Conservation (phyloP, 2,797 vertebrate genomes). For the Sebastes alutus region DNA sequence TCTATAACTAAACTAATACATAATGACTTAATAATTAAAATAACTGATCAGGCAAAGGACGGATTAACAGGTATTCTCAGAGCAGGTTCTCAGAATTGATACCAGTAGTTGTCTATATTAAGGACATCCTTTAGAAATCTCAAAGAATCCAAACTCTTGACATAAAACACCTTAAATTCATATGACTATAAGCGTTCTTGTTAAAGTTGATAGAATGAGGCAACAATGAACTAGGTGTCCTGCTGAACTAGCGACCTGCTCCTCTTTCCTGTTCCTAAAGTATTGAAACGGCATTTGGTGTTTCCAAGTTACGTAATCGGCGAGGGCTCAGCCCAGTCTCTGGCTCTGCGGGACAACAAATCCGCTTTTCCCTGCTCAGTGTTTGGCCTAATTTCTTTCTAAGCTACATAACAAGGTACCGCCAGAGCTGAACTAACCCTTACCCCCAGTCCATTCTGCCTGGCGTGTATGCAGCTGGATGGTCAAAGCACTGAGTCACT, state of each 20-base stretch:
- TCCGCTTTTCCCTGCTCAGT: constrained; percentile 68
- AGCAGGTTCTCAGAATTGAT: neutral
- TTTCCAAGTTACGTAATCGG: constrained; percentile 69
- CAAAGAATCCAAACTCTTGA: neutral
- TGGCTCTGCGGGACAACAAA: constrained; percentile 56
- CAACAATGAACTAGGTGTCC: constrained; percentile 4
- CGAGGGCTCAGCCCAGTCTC: constrained; percentile 38
- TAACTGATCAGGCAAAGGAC: neutral
- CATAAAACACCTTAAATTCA: neutral
- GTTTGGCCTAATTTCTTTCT: constrained; percentile 77
- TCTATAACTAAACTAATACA: neutral
- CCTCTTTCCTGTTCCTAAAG: constrained; percentile 4
- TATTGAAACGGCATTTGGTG: constrained; percentile 43
- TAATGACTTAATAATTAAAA: neutral
- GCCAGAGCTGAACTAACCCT: constrained; percentile 26
- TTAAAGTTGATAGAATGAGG: neutral
- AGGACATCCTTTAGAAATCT: neutral
- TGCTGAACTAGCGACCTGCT: constrained; percentile 62
- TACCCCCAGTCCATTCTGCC: constrained; percentile 28
- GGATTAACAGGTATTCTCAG: neutral
- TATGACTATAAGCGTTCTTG: neutral
- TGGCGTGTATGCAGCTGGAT: constrained; percentile 38
- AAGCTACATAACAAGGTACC: constrained; percentile 58
- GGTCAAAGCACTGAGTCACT: constrained; percentile 67
- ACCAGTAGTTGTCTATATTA: neutral